Conservation (phyloP, 2,888 invertebrate species). For the Dioctria linearis region DNA sequence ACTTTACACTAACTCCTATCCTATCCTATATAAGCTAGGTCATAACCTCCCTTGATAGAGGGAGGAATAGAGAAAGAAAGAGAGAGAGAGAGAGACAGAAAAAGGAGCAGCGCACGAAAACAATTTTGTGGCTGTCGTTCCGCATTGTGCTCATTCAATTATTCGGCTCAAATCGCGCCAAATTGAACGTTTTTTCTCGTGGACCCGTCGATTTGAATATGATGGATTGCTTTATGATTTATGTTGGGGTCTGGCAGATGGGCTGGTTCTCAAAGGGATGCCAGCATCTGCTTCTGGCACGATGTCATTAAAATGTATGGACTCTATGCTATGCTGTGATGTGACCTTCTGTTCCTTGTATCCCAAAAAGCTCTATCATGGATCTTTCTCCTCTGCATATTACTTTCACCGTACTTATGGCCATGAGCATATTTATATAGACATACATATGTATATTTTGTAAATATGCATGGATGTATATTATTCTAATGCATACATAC, state of each 20-base stretch:
- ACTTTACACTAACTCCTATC: too few relatives aligned
- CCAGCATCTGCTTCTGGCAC: constrained; percentile 54
- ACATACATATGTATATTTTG: too few relatives aligned
- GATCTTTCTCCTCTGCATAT: too few relatives aligned
- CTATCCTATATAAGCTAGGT: too few relatives aligned
- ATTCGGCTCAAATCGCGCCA: constrained; percentile 39
- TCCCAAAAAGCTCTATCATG: not conserved
- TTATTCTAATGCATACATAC: too few relatives aligned
- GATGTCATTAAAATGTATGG: constrained; percentile 55
- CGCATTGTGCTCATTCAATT: constrained; percentile 44
- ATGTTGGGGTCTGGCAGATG: constrained; percentile 46
- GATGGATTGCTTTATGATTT: constrained; percentile 58
- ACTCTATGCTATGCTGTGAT: not conserved
- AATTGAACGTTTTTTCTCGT: constrained; percentile 28
- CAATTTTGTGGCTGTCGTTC: constrained; percentile 38
- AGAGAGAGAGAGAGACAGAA: not conserved
- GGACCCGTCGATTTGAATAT: constrained; percentile 56
- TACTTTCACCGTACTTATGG: too few relatives aligned
- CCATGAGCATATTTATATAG: too few relatives aligned
- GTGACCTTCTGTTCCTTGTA: constrained; percentile 29
- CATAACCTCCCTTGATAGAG: too few relatives aligned
- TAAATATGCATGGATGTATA: too few relatives aligned
- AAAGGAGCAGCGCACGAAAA: constrained; percentile 13
- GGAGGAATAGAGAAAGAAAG: too few relatives aligned
- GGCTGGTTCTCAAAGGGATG: constrained; percentile 50